phyloP scores from a whole-genome alignment of 92 coral and sea anemone genomes.

The Desmophyllum pertusum region DNA sequence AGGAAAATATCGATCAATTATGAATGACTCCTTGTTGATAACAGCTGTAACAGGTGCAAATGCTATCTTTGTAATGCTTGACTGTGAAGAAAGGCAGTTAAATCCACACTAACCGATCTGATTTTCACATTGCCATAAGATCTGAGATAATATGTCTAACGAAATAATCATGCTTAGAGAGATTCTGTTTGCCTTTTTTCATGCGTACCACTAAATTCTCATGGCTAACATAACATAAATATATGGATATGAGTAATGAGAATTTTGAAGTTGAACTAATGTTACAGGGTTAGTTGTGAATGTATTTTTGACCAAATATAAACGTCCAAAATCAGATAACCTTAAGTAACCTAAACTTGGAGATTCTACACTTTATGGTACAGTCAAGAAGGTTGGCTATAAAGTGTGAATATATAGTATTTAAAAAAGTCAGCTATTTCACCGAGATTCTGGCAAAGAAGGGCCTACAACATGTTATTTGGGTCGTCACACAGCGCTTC shows the following conservation, averaged over 20 bases:
- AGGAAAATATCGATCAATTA: background rate
- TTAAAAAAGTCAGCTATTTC: background rate
- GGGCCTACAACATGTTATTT: background rate
- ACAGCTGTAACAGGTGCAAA: background rate
- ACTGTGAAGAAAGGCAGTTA: background rate
- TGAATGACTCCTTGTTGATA: background rate
- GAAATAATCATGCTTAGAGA: background rate
- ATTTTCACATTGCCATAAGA: background rate
- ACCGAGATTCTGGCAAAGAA: background rate
- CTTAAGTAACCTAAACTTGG: background rate
- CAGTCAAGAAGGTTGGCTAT: background rate
- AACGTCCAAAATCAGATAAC: background rate
- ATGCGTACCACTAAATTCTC: background rate
- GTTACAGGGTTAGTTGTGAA: background rate
- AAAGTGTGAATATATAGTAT: background rate
- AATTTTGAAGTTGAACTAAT: conserved; percentile 3
- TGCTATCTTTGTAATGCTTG: background rate
- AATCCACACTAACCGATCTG: background rate
- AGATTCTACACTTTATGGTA: background rate
- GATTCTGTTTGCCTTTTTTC: background rate
- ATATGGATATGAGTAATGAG: background rate
- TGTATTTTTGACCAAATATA: background rate
- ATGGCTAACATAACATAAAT: background rate
- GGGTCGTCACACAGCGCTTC: background rate
- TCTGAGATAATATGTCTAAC: background rate